phyloP scores from a whole-genome alignment of 2,113 vertebrate species.

The Alaudala cheleensis region DNA sequence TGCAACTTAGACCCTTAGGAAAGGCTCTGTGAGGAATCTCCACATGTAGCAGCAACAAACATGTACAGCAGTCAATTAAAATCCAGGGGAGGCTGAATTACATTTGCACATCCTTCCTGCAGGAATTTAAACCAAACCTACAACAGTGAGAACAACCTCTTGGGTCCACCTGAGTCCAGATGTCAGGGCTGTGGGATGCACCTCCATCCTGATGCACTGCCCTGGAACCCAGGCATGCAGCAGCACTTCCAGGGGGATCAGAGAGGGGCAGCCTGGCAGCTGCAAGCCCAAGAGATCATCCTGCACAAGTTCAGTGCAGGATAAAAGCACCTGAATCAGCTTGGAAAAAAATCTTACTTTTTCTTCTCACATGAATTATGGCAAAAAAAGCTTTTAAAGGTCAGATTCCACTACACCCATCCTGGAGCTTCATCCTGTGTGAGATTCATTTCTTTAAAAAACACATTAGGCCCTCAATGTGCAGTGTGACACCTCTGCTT shows the following conservation, averaged over 20 bases:
- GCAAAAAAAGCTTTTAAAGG: not conserved
- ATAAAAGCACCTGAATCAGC: not conserved
- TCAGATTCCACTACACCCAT: not conserved
- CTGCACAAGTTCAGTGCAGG: not conserved
- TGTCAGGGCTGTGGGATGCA: not conserved
- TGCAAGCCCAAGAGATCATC: not conserved
- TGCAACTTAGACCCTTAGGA: not conserved
- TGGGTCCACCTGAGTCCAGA: not conserved
- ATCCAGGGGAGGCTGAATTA: not conserved
- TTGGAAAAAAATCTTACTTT: not conserved
- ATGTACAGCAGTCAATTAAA: not conserved
- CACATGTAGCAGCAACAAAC: not conserved
- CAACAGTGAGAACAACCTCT: not conserved
- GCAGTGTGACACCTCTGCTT: not conserved
- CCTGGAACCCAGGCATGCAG: not conserved
- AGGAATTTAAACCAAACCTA: not conserved
- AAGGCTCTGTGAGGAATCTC: not conserved
- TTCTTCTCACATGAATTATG: not conserved
- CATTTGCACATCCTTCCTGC: not conserved
- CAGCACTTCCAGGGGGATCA: not conserved
- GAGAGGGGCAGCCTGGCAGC: not conserved
- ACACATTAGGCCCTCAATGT: not conserved
- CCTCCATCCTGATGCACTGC: fast-evolving
- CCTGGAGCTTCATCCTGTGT: not conserved
- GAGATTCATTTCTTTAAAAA: not conserved